These are phyloP conservation scores for Ctenosaura bakeri DNA, from an alignment of 2,797 vertebrate genomes.

Conservation along the genomic window DNA sequence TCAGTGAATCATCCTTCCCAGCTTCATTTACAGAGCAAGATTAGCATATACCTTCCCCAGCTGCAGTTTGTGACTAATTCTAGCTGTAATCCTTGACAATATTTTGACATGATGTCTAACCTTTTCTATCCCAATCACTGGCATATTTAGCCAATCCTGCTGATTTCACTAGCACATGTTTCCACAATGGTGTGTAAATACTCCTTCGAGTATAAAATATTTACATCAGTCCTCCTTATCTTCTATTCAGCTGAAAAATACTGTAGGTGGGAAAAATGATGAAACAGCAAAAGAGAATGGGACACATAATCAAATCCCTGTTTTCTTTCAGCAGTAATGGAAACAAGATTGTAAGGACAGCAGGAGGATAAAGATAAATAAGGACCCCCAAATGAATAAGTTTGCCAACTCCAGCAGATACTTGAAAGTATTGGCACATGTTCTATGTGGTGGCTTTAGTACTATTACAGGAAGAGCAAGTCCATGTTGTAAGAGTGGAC, in stretches of 20 bases:
- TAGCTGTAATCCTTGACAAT: background rate
- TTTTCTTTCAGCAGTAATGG: background rate
- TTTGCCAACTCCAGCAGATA: background rate
- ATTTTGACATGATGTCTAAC: constrained; percentile 12
- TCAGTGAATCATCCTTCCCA: background rate
- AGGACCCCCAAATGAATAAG: background rate
- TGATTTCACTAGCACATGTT: background rate
- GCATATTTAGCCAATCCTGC: background rate
- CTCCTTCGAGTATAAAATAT: background rate
- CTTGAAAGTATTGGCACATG: background rate
- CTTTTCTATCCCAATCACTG: background rate
- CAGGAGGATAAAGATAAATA: background rate
- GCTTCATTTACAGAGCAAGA: constrained; percentile 1
- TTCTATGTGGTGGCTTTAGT: background rate
- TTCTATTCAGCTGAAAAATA: background rate
- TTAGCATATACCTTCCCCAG: constrained; percentile 5
- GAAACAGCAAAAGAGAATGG: background rate
- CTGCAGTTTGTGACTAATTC: background rate
- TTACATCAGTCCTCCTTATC: background rate
- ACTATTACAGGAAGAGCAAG: background rate
- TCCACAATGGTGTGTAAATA: background rate
- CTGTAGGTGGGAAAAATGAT: background rate
- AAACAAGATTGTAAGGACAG: background rate
- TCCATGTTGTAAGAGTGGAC: background rate
- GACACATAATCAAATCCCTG: too few species aligned